phyloP scores from a whole-genome alignment of 2,113 vertebrate species.

The Tauraco erythrolophus region DNA sequence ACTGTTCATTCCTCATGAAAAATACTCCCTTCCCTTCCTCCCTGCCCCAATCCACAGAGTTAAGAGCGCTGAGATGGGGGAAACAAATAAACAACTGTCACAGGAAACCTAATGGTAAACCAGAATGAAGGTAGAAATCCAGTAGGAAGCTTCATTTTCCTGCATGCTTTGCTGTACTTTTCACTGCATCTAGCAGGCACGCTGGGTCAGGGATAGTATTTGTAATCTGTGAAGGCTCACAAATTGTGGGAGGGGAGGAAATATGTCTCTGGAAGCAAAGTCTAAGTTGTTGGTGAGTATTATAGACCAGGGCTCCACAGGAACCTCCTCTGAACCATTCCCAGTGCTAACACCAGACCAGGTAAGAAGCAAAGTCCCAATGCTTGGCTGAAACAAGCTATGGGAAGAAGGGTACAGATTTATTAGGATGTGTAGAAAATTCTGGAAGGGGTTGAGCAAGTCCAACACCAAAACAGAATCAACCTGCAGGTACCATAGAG shows the following conservation, averaged over 20 bases:
- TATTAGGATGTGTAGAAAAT: background rate
- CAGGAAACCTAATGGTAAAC: background rate
- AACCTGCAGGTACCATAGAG: background rate
- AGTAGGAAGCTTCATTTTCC: background rate
- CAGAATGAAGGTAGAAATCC: background rate
- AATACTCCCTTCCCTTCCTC: background rate
- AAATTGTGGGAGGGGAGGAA: background rate
- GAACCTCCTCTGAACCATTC: background rate
- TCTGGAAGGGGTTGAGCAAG: background rate
- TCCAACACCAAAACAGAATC: background rate
- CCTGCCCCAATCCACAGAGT: background rate
- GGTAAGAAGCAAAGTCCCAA: background rate
- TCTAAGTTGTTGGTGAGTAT: background rate
- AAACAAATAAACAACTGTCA: background rate
- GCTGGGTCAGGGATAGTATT: background rate
- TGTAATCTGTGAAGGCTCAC: background rate
- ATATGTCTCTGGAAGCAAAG: background rate
- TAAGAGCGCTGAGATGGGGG: rapidly evolving
- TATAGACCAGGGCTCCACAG: background rate
- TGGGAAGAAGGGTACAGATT: background rate
- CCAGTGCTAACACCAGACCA: background rate
- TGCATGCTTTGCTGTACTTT: background rate
- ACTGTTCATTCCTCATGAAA: background rate
- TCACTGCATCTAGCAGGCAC: background rate
- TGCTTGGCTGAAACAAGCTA: background rate